phyloP scores from a whole-genome alignment of 2,888 invertebrate genomes.

The Penaeus monodon region DNA sequence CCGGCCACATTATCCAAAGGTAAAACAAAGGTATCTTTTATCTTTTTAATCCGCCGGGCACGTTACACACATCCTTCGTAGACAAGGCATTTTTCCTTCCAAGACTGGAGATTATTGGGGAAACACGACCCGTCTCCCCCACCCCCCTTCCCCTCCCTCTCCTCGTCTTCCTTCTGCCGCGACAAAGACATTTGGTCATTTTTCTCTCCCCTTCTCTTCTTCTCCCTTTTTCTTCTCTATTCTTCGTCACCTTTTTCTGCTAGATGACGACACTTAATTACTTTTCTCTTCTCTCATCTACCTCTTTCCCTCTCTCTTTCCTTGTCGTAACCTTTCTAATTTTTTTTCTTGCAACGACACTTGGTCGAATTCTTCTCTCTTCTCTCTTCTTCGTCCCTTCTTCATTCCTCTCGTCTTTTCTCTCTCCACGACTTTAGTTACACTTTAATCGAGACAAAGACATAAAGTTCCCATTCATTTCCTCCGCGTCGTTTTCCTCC shows the following conservation, averaged over 20 bases:
- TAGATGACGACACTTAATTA: not conserved
- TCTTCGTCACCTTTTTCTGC: slow-evolving; percentile 1
- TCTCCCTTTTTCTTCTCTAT: not conserved
- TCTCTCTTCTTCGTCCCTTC: not conserved
- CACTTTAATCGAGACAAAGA: no score
- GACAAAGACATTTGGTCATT: slow-evolving; percentile 3
- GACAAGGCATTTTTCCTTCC: not conserved
- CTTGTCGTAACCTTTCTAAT: not conserved
- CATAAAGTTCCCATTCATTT: no score
- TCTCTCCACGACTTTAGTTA: not conserved
- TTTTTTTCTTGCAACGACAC: no score
- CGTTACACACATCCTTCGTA: no score
- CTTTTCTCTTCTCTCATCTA: not conserved
- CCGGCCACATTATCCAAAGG: no score
- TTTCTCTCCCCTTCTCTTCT: not conserved
- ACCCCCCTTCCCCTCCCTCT: not conserved
- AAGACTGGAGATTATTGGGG: not conserved
- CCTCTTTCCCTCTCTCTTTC: not conserved
- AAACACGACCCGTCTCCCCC: not conserved
- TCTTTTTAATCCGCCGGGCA: no score
- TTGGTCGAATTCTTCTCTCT: no score
- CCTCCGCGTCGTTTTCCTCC: not conserved
- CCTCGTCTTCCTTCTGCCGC: slow-evolving; percentile 12
- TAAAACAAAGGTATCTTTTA: no score
- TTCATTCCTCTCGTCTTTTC: not conserved